Percentiles rank a stretch among this genome's conserved stretches.
Evolutionary conservation across 2,797 vertebrate genomes (phyloP).

Genomic region (Urocyon cinereoargenteus): DNA sequence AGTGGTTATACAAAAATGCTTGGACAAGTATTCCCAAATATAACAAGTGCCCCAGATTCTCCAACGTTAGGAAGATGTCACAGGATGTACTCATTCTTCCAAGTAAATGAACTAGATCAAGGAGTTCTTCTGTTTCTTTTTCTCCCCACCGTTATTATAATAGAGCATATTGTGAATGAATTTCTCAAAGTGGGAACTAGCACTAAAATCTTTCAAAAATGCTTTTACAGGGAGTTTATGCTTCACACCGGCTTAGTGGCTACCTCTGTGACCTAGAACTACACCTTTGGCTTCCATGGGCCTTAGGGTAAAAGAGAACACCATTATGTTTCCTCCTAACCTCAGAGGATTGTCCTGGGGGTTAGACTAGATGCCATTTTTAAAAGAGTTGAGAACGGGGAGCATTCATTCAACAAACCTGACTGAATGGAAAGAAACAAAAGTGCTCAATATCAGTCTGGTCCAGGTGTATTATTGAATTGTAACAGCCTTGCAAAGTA

Average conservation of each 20-base stretch:
- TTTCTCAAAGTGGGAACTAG: conserved; percentile 38
- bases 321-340: not conserved
- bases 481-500: not conserved
- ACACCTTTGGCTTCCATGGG: not conserved
- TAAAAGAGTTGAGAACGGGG: not conserved
- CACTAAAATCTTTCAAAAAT: conserved; percentile 33
- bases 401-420: not conserved
- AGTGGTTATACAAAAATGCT: conserved; percentile 26
- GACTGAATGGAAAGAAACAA: not conserved
- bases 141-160: not conserved
- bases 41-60: not conserved
- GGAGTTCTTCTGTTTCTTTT: conserved; percentile 18
- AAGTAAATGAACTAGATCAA: conserved; percentile 22
- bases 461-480: not conserved
- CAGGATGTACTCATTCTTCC: not conserved
- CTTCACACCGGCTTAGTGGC: not conserved
- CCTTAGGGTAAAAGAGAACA: not conserved
- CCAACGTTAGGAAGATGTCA: not conserved
- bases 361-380: not conserved
- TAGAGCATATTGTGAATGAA: conserved; percentile 19
- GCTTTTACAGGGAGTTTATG: not conserved
- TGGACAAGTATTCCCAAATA: not conserved
- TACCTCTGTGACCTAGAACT: not conserved
- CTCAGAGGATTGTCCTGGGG: not conserved
- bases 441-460: not conserved